These are phyloP conservation scores for silkworm (Bombyx mori) DNA, from an alignment of 1,140 invertebrate genomes.

Conservation along the genomic window ASM3026992v2 NC_085116.1:7086001-7086500, in stretches of 20 bases:
- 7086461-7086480: conserved; percentile 49
- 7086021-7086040: too few relatives aligned
- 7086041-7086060: too few relatives aligned
- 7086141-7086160: too few relatives aligned
- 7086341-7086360: conserved; percentile 64
- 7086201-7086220: too few relatives aligned
- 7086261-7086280: conserved; percentile 29
- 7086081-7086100: too few relatives aligned
- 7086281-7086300: conserved; percentile 66
- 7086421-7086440: conserved; percentile 41
- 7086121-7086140: too few relatives aligned
- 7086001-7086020: too few relatives aligned
- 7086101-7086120: too few relatives aligned
- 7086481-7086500: conserved; percentile 28
- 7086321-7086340: conserved; percentile 62
- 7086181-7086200: too few relatives aligned
- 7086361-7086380: conserved; percentile 70
- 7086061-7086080: too few relatives aligned
- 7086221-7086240: not conserved
- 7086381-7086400: conserved; percentile 66
- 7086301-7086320: conserved; percentile 65
- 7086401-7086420: conserved; percentile 68
- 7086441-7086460: conserved; percentile 38
- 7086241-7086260: conserved; percentile 7
- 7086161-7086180: too few relatives aligned